Base-by-base conservation (phyloP, 2,888 invertebrate species). In the Euzetes globulus region DNA sequence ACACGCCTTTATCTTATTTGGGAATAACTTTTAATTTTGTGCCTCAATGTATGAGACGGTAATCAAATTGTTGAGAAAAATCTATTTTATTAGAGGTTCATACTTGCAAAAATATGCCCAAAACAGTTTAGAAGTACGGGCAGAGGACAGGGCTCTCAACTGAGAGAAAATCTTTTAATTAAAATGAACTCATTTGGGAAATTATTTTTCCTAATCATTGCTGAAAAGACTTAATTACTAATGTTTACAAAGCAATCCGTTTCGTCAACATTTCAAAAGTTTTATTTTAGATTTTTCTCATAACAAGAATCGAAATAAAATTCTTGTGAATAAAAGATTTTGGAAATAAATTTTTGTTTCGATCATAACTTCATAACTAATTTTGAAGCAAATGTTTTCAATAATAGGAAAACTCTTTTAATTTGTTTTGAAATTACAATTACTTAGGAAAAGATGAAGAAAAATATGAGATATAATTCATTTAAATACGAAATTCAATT, bases 221-320 rank as follows among this genome's bases (percentile, higher is more conserved):
- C 41, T 41, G 41, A 22, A 55, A 55, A 25, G 22, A 55, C 55
- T 55, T 55, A 55, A 55, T 55, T 55, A 55, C 55, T 55, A 11
- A 22, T 55, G 55, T 55, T 55, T 55, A 55, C 55, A 55, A 55
- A 55, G 25, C 55, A 25, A 55, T 55, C 55, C 55, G 13, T 55
- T 55, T 55, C 9, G n/a, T n/a, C 17, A n/a, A 50, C 50, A n/a
- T 9, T 55, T 55, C 25, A 9, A 25, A 25, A 1, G 13, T 7
- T 47, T 4, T 7, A 25, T 55, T 55, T 55, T 52, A 19, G n/a
- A 55, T 22, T 55, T 22, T 13, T 22, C 25, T 9, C 2, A 55
- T 9, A 25, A 25, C 19, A 25, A 55, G 6, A 25, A 55, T 25
- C 22, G 19, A 50, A 25, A 55, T 55, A n/a, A 50, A 19, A 25